These are phyloP conservation scores for Bombus vancouverensis DNA, from an alignment of 1,140 invertebrate species.

Conservation along the genomic window DNA sequence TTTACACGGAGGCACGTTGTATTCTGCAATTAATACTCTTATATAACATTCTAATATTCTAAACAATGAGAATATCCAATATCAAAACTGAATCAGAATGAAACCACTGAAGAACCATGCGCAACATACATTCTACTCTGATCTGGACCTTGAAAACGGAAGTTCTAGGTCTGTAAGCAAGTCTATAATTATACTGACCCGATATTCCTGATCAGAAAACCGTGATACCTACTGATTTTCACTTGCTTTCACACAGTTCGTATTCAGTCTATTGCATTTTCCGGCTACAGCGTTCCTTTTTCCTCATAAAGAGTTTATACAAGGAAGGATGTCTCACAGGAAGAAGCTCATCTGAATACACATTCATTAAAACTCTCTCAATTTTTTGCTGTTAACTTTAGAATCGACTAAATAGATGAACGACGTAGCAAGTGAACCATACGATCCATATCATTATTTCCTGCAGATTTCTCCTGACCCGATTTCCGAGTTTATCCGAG, in stretches of 20 bases:
- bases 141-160: background rate
- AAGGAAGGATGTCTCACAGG: background rate
- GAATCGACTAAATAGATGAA: too few species aligned
- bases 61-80: background rate
- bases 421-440: too few species aligned
- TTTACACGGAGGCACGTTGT: background rate
- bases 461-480: background rate
- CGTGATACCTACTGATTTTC: constrained; percentile 1
- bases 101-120: too few species aligned
- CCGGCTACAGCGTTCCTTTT: background rate
- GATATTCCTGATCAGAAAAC: background rate
- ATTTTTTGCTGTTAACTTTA: background rate
- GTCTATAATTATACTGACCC: background rate
- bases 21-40: background rate
- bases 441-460: background rate
- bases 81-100: too few species aligned
- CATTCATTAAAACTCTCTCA: background rate
- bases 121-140: background rate
- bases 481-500: background rate
- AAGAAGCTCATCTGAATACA: background rate
- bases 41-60: background rate
- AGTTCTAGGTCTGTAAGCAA: background rate
- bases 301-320: background rate
- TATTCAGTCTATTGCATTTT: constrained; percentile 16
- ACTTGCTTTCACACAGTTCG: constrained; percentile 19